Base-by-base conservation (phyloP, 2,888 invertebrate genomes). In the Isoperla grammatica region DNA sequence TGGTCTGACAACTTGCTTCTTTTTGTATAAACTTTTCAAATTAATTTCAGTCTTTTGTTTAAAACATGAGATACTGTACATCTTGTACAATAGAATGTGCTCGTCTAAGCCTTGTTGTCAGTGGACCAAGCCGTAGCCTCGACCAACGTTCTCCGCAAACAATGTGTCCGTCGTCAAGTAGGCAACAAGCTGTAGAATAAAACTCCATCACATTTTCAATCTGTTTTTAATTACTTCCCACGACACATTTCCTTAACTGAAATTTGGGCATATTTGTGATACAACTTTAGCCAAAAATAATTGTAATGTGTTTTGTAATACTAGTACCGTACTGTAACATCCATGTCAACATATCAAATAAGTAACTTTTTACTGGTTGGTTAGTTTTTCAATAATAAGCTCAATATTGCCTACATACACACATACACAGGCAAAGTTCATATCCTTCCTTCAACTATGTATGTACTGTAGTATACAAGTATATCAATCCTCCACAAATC, bases 161-260 rank as follows among this genome's bases (percentile, higher is more conserved):
- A 46, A 53, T 53, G 46, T 57, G 55, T 61, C 61, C 58, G 23
- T 57, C 54, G 45, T 53, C 11, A 57, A 53, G 61, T 56, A 56
- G 59, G 57, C 56, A 54, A 23, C 43, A 60, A 54, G 40, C 57
- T 62, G 62, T 60, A 60, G 60, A 62, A 60, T 62, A 62, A 60
- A 53, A 60, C 50, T 46, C 57, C 60, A 56, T 60, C 62, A 62
- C 60, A 62, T 62, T 62, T 60, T 62, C 62, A 62, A 49, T 29
- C 29, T 13, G n/a, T 37, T 35, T 19, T 46, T 11, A 46, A n/a
- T 37, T 46, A 13, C 8, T 48, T 48, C 2, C 23, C 45, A 2
- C 2, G n/a, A 2, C 2, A 5, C 29, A n/a, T 49, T 4, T 12
- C 12, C 23, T 48, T 5, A 3, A 15, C 17, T 43, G 17, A 15